Base-by-base conservation (phyloP, 35 echinoderm and acorn worm species). In the Eucidaris tribuloides region DNA sequence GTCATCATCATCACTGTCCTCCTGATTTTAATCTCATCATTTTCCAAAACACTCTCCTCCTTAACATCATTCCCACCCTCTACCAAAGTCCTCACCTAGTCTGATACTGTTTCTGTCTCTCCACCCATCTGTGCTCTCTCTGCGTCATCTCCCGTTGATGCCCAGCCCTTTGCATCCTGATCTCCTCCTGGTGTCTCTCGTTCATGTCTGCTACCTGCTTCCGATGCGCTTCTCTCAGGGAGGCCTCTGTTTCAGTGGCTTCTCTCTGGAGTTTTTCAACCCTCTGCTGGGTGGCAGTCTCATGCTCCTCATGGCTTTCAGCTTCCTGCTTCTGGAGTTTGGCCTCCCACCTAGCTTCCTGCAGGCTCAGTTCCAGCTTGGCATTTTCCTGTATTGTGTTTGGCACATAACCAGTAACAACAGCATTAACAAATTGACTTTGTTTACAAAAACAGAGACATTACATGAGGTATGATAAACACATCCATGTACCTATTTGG, bases 51-150 rank as follows among this genome's bases (percentile, higher is more conserved):
- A n/a, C n/a, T n/a, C n/a, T n/a, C n/a, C n/a, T n/a, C n/a, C n/a
- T n/a, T n/a, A n/a, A n/a, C n/a, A n/a, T n/a, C n/a, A n/a, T n/a
- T n/a, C n/a, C n/a, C n/a, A n/a, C n/a, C n/a, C n/a, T n/a, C n/a
- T n/a, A n/a, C n/a, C n/a, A n/a, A n/a, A n/a, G 9, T 37, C 20
- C 71, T 40, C 17, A 86, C 84, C 84, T 86, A 4, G 74, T 50
- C 52, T 90, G 64, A 79, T 90, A 90, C n/a, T 90, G 65, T 23
- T 90, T 65, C 17, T 61, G 72, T 43, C 36, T 60, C 27, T 59
- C 81, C 15, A 57, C 42, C 33, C 72, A 48, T 77, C 54, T 83
- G 13, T 82, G 72, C 39, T 90, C 88, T 76, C 81, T 90, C 56
- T 84, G 64, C 54, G 66, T 32, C 1, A 90, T 46, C 38, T 90